phyloP scores from a whole-genome alignment of 2,888 invertebrate genomes.

The Ecdyonurus torrentis region DNA sequence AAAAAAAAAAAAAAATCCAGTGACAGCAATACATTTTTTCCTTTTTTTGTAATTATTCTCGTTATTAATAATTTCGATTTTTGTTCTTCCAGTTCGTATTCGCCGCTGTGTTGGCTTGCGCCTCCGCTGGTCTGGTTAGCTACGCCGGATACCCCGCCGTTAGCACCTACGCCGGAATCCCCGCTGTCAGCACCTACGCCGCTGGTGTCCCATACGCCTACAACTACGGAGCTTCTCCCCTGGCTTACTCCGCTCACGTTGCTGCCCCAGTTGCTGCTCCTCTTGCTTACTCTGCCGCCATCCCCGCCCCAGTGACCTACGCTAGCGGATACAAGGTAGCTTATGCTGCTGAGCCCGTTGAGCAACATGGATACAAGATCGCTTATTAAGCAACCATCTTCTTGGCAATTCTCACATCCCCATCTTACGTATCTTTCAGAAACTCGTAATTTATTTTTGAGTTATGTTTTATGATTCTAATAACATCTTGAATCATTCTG shows the following conservation, averaged over 20 bases:
- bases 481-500: background rate
- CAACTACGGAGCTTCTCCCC: conserved; percentile 5
- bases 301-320: conserved; percentile 17
- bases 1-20: too few relatives aligned
- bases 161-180: background rate
- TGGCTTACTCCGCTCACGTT: conserved; percentile 5
- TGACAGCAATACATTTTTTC: too few relatives aligned
- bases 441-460: background rate
- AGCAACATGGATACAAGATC: conserved; percentile 22
- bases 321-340: conserved; percentile 18
- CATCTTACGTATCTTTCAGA: background rate
- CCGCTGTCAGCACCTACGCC: background rate
- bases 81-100: conserved; percentile 2
- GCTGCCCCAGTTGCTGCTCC: conserved; percentile 6
- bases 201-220: conserved; percentile 1
- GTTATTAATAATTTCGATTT: background rate
- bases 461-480: background rate
- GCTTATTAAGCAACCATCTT: conserved; percentile 3
- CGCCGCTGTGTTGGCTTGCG: conserved; percentile 9
- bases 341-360: conserved; percentile 21
- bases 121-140: conserved; percentile 4
- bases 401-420: background rate
- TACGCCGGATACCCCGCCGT: background rate
- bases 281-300: conserved; percentile 14
- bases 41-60: background rate